phyloP scores from a whole-genome alignment of 2,797 vertebrate genomes.

The Lophius americanus region DNA sequence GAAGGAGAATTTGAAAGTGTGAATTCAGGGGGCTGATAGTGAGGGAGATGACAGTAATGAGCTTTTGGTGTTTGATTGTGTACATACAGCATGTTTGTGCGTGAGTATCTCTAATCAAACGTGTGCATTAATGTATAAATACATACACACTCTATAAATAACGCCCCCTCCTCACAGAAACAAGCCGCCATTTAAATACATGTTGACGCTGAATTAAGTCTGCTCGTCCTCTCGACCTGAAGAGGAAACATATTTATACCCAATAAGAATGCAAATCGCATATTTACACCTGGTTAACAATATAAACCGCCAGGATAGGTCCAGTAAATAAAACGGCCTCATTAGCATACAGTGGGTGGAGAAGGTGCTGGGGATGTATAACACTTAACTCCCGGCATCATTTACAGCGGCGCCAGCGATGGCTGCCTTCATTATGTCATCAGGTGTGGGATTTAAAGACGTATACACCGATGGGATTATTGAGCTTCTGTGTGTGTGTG shows the following conservation, averaged over 20 bases:
- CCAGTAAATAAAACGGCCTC: conserved; percentile 73
- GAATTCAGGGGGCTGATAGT: not conserved
- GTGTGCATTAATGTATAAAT: conserved; percentile 30
- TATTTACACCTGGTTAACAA: conserved; percentile 65
- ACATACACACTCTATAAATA: conserved; percentile 44
- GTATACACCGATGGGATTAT: conserved; percentile 23
- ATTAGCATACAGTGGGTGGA: conserved; percentile 63
- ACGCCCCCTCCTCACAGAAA: conserved; percentile 42
- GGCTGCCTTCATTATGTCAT: conserved; percentile 49
- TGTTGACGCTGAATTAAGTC: conserved; percentile 69
- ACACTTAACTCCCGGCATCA: conserved; percentile 56
- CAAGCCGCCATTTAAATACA: conserved; percentile 66
- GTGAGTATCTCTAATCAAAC: conserved; percentile 1
- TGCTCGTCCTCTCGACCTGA: conserved; percentile 40
- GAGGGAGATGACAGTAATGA: too few species aligned
- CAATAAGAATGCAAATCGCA: conserved; percentile 65
- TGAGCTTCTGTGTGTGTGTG: not conserved
- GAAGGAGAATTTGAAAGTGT: not conserved
- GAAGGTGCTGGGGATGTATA: conserved; percentile 52
- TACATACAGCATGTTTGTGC: not conserved
- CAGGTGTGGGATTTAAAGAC: conserved; percentile 24
- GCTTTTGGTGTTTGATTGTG: not conserved
- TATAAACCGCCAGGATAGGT: conserved; percentile 55
- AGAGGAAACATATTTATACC: conserved; percentile 45
- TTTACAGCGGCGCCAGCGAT: conserved; percentile 38